Conservation (phyloP, 2,113 vertebrate species). For the Ovis canadensis region DNA sequence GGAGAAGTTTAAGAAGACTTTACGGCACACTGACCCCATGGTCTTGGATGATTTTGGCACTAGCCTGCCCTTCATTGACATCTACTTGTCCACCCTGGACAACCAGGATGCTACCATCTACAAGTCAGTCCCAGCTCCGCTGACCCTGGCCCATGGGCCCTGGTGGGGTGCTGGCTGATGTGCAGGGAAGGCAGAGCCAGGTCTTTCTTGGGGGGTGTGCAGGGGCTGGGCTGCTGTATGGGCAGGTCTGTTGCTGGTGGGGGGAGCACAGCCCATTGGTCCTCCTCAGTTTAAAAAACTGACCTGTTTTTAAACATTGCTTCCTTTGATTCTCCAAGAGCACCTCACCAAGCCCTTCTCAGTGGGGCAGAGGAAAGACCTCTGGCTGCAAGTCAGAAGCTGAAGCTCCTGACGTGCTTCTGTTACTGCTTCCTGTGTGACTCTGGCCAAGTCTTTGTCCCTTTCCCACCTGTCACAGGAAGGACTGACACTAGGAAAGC, state of each 20-base stretch:
- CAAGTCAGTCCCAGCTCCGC: constrained; percentile 40
- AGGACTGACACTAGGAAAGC: background rate
- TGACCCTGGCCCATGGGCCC: background rate
- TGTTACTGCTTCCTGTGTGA: background rate
- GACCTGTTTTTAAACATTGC: background rate
- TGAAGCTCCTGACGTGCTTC: background rate
- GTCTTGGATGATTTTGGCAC: constrained; percentile 65
- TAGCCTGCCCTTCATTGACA: constrained; percentile 56
- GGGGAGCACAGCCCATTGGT: background rate
- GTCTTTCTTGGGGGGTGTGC: too few species aligned
- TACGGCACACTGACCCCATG: constrained; percentile 12
- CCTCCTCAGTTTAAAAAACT: background rate
- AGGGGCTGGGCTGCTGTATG: background rate
- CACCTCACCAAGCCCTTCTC: background rate
- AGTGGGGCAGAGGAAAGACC: background rate
- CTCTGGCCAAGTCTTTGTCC: background rate
- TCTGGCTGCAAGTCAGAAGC: background rate
- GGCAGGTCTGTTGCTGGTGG: background rate
- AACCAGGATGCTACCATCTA: constrained; percentile 51
- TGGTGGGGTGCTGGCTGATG: background rate
- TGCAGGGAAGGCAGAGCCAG: background rate
- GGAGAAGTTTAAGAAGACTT: constrained; percentile 55
- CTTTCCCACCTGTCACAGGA: background rate
- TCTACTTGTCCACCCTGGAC: constrained; percentile 61
- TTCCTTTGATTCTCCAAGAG: background rate